phyloP scores from a whole-genome alignment of 2,797 vertebrate species.

The Sparus aurata region DNA sequence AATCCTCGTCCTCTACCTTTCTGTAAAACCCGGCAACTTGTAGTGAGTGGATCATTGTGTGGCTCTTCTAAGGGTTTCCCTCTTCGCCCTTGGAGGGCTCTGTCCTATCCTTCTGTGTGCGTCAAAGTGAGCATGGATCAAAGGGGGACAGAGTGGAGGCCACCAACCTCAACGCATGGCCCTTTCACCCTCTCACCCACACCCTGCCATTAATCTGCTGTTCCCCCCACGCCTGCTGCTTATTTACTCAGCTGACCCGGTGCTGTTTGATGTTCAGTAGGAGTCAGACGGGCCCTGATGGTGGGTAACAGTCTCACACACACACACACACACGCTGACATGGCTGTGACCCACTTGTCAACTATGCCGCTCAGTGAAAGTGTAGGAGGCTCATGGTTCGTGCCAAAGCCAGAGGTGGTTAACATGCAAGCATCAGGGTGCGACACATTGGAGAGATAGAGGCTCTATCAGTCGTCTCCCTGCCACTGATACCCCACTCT shows the following conservation, averaged over 20 bases:
- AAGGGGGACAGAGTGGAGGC: slow-evolving; percentile 68
- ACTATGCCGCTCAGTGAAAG: slow-evolving; percentile 69
- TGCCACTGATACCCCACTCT: slow-evolving; percentile 63
- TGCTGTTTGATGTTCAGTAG: slow-evolving; percentile 78
- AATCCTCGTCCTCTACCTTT: slow-evolving; percentile 74
- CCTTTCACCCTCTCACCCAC: slow-evolving; percentile 82
- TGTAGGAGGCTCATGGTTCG: slow-evolving; percentile 71
- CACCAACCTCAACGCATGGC: slow-evolving; percentile 65
- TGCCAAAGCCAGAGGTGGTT: slow-evolving; percentile 76
- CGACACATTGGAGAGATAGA: slow-evolving; percentile 69
- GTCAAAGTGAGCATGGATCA: slow-evolving; percentile 72
- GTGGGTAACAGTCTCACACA: slow-evolving; percentile 40
- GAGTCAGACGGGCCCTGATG: slow-evolving; percentile 61
- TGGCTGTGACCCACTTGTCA: slow-evolving; percentile 66
- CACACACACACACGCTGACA: slow-evolving; percentile 26
- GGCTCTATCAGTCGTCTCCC: slow-evolving; percentile 77
- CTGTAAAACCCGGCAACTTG: slow-evolving; percentile 48
- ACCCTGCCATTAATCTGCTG: slow-evolving; percentile 75
- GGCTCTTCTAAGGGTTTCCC: slow-evolving; percentile 66
- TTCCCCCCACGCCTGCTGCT: slow-evolving; percentile 62
- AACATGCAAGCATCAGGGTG: slow-evolving; percentile 78
- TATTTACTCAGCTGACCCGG: slow-evolving; percentile 84
- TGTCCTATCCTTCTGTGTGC: slow-evolving; percentile 54
- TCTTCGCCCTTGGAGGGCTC: slow-evolving; percentile 61
- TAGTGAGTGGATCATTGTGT: slow-evolving; percentile 78